Evolutionary conservation across 2,113 vertebrate species (phyloP), one percentile per base, ranked within the genome.

Genomic region (Pipa parva): DNA sequence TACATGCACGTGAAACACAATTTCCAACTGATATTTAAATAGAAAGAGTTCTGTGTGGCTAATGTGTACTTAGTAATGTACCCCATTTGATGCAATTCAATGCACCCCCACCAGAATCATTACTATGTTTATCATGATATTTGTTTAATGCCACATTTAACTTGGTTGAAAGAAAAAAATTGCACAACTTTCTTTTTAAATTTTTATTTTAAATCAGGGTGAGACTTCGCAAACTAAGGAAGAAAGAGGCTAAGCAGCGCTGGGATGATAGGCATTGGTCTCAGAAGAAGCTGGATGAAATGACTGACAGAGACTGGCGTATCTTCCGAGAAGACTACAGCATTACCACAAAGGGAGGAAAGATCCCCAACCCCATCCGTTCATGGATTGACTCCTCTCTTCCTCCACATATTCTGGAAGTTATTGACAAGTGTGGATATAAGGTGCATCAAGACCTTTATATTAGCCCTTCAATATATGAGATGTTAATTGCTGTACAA

Each of bases 261-360:
- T 99, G 97, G 97, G 97, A 99, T 4, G 95, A 98, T 77, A 75
- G 97, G 6, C 97, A 99, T 72, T 99, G 97, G 95, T 96, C 94
- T 20, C 97, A 99, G 87, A 99, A 99, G 89, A 99, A 98, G 79
- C 85, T 99, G 77, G 97, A 99, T 0, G 97, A 99, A 82, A 99
- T 99, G 95, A 97, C 93, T 0, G 97, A 99, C 89, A 89, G 97
- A 74, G 97, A 99, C 81, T 99, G 97, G 97, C 82, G 97, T 22
- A 99, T 99, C 78, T 99, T 99, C 78, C 85, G 95, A 0, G 97
- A 99, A 76, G 97, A 99, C 72, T 98, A 99, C 78, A 99, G 95
- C 84, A 98, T 99, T 81, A 99, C 97, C 75, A 98, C 97, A 73
- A 99, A 99, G 75, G 97, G 97, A 21, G 95, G 97, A 73, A 98